phyloP scores from a whole-genome alignment of 2,888 invertebrate species.

The Drosophila percnosoma region DNA sequence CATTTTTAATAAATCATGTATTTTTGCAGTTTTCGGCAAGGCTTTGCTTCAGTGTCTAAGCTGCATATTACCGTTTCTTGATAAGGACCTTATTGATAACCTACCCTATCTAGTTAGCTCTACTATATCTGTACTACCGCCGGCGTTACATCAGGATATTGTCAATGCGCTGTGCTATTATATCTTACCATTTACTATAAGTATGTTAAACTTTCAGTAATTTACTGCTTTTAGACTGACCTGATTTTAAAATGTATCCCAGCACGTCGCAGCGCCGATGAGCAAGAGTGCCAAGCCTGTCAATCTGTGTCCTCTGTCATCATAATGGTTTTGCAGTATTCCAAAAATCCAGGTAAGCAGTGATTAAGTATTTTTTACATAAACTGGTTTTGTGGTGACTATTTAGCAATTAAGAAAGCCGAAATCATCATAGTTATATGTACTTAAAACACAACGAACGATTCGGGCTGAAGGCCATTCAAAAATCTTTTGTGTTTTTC shows the following conservation, averaged over 20 bases:
- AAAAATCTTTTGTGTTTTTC: not conserved
- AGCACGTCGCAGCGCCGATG: conserved; percentile 90
- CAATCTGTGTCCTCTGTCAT: conserved; percentile 96
- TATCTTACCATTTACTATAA: conserved; percentile 97
- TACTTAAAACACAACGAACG: not conserved
- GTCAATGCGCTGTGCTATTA: conserved; percentile 97
- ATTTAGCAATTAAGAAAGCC: not conserved
- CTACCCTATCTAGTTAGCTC: conserved; percentile 97
- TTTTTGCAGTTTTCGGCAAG: conserved; percentile 93
- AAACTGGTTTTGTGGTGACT: not conserved
- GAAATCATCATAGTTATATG: not conserved
- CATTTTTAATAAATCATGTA: not conserved
- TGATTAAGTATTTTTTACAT: not conserved
- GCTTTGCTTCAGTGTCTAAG: conserved; percentile 96
- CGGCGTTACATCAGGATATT: conserved; percentile 95
- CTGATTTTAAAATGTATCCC: conserved; percentile 7
- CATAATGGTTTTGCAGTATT: conserved; percentile 99
- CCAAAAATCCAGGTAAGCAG: conserved; percentile 92
- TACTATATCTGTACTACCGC: conserved; percentile 96
- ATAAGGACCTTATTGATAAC: conserved; percentile 97
- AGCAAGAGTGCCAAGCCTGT: conserved; percentile 91
- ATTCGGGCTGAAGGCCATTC: not conserved
- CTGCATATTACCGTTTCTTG: conserved; percentile 97
- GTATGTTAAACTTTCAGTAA: conserved; percentile 86
- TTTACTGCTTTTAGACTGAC: not conserved